phyloP scores from a whole-genome alignment of 2,888 invertebrate genomes.

The Sceliomorpha sp. region DNA sequence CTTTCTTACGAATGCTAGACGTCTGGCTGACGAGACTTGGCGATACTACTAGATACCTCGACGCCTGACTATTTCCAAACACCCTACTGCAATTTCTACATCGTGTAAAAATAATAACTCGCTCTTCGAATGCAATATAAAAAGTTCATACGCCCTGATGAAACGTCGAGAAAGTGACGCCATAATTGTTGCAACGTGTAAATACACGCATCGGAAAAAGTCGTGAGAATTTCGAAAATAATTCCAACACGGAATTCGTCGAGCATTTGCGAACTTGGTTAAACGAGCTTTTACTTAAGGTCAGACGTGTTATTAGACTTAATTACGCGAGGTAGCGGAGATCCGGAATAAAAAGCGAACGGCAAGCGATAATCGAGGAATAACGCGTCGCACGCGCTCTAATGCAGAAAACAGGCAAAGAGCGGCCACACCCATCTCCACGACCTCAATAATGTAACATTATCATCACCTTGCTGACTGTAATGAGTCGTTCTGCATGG shows the following conservation, averaged over 20 bases:
- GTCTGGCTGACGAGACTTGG: slow-evolving; percentile 41
- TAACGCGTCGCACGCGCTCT: slow-evolving; percentile 22
- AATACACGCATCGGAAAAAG: no score
- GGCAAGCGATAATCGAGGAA: slow-evolving; percentile 8
- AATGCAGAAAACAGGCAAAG: slow-evolving; percentile 38
- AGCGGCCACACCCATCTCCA: slow-evolving; percentile 35
- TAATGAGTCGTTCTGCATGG: slow-evolving; percentile 45
- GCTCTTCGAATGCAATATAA: not conserved
- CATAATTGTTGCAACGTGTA: no score
- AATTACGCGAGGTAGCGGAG: not conserved
- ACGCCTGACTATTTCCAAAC: slow-evolving; percentile 42
- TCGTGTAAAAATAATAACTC: not conserved
- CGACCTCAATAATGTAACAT: slow-evolving; percentile 49
- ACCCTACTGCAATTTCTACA: slow-evolving; percentile 29
- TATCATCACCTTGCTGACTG: slow-evolving; percentile 48
- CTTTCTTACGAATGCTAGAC: no score
- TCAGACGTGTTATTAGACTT: slow-evolving; percentile 4
- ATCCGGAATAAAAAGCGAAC: slow-evolving; percentile 11
- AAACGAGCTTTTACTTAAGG: not conserved
- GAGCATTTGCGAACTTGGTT: not conserved
- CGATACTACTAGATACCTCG: slow-evolving; percentile 41
- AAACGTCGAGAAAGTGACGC: no score
- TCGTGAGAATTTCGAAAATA: not conserved
- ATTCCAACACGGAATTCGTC: not conserved
- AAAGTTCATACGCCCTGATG: no score